Conservation (phyloP, 2,888 invertebrate genomes). For the Hypomecis atomaria region DNA sequence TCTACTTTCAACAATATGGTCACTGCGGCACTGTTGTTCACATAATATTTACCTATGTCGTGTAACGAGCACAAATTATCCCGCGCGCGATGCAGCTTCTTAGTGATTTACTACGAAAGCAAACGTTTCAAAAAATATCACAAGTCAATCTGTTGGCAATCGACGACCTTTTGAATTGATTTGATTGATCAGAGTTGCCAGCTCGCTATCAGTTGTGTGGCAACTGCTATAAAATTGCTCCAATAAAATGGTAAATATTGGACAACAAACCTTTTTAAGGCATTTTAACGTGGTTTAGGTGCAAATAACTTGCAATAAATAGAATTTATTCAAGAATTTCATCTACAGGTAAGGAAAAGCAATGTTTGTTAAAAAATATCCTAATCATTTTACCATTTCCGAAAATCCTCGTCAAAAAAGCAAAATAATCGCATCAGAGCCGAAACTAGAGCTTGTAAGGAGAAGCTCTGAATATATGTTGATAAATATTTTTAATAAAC, state of each 20-base stretch:
- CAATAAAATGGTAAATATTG: slow-evolving; percentile 24
- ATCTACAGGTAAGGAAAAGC: too few relatives aligned
- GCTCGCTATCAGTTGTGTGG: not conserved
- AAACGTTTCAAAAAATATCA: slow-evolving; percentile 51
- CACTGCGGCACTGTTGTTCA: slow-evolving; percentile 57
- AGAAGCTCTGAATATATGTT: too few relatives aligned
- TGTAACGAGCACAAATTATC: slow-evolving; percentile 51
- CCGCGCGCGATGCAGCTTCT: slow-evolving; percentile 50
- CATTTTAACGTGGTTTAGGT: too few relatives aligned
- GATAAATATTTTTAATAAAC: too few relatives aligned
- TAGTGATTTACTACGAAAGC: slow-evolving; percentile 47
- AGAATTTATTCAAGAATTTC: too few relatives aligned
- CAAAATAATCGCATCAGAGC: too few relatives aligned
- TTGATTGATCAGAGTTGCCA: slow-evolving; percentile 54
- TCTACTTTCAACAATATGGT: slow-evolving; percentile 59
- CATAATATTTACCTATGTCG: slow-evolving; percentile 49
- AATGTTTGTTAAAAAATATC: too few relatives aligned
- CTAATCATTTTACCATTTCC: too few relatives aligned
- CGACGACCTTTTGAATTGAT: slow-evolving; percentile 51
- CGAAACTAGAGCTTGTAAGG: too few relatives aligned
- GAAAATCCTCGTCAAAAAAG: too few relatives aligned
- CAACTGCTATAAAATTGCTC: too few relatives aligned
- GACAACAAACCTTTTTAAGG: not conserved
- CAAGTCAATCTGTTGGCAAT: slow-evolving; percentile 59
- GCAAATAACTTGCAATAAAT: too few relatives aligned